Evolutionary conservation across 2,888 invertebrate genomes (phyloP).

Genomic region (Eupithecia inturbata): DNA sequence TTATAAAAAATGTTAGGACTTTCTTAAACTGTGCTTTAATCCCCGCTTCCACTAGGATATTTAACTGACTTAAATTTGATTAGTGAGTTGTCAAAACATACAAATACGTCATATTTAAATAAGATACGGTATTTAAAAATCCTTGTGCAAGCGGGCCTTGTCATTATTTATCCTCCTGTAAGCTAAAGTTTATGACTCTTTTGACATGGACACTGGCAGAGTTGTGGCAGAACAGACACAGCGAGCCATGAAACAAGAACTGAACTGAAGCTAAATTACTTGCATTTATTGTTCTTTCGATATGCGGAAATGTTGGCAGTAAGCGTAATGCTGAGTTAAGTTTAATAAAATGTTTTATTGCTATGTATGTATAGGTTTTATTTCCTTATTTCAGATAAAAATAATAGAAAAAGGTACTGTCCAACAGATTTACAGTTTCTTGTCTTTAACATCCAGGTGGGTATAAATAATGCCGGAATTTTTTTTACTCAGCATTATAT

Average conservation of each 20-base stretch:
- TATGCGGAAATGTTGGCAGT: slow-evolving; percentile 37
- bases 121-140: neutral
- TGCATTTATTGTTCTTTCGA: slow-evolving; percentile 24
- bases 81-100: neutral
- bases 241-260: too few species aligned
- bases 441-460: neutral
- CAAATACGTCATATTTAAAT: neutral
- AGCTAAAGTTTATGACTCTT: too few species aligned
- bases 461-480: too few species aligned
- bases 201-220: too few species aligned
- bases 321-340: slow-evolving; percentile 25
- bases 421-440: neutral
- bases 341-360: slow-evolving; percentile 37
- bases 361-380: slow-evolving; percentile 33
- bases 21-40: neutral
- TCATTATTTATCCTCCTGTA: slow-evolving; percentile 18
- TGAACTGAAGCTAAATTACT: slow-evolving; percentile 11
- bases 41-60: neutral
- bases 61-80: neutral
- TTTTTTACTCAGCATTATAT: neutral
- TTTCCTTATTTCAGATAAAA: slow-evolving; percentile 37
- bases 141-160: neutral
- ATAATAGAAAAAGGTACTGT: slow-evolving; percentile 17
- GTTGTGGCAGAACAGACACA: too few species aligned
- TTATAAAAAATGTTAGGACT: neutral